phyloP scores from a whole-genome alignment of 2,888 invertebrate genomes.

The Dysmachus trigonus region DNA sequence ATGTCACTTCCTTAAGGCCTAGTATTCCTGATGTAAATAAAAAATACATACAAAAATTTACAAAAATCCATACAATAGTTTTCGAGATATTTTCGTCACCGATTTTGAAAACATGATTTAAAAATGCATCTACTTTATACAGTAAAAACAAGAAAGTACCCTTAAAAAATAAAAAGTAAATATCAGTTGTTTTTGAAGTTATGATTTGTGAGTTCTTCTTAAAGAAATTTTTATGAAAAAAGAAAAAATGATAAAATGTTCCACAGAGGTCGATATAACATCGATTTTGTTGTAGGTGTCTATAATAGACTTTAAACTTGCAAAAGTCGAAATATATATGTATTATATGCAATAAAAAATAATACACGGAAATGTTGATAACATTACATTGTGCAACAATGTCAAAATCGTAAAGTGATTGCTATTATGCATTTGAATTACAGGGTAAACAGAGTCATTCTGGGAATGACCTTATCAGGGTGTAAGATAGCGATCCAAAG shows the following conservation, averaged over 20 bases:
- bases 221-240: no score
- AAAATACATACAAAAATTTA: no score
- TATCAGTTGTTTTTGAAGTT: no score
- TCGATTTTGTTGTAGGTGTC: not conserved
- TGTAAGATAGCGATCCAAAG: not conserved
- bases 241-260: not conserved
- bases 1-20: no score
- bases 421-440: not conserved
- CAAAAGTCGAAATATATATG: not conserved
- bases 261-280: not conserved
- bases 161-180: no score
- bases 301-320: not conserved
- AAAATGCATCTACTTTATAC: no score
- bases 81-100: no score
- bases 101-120: no score
- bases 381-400: not conserved
- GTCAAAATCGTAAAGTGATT: not conserved
- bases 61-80: no score
- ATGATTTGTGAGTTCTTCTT: no score
- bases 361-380: not conserved
- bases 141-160: no score
- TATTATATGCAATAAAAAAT: not conserved
- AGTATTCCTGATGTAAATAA: no score
- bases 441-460: not conserved
- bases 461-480: not conserved